Percentiles rank a stretch among this genome's conserved stretches.
Conservation (phyloP, 2,113 vertebrate genomes). For the Oreotrochilus melanogaster region DNA sequence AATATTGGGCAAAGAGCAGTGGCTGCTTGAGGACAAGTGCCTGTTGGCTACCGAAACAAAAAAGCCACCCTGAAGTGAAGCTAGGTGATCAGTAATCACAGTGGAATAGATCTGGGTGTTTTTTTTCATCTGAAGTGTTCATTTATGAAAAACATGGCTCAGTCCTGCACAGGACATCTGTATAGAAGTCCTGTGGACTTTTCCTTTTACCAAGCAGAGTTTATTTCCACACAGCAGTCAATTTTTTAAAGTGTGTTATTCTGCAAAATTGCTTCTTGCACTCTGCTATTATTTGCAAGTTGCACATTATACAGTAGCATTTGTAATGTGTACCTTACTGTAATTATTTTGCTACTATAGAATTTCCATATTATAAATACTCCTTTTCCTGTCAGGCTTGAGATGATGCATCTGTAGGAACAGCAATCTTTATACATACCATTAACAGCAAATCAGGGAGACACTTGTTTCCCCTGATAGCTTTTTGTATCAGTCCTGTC, state of each 20-base stretch:
- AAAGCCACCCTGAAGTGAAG: not conserved
- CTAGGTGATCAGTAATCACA: not conserved
- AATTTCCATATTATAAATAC: not conserved
- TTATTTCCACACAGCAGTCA: not conserved
- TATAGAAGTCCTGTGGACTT: not conserved
- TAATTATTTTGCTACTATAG: not conserved
- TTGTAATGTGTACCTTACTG: not conserved
- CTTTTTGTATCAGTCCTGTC: not conserved
- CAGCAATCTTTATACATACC: not conserved
- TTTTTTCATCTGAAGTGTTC: not conserved
- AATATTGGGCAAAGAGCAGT: not conserved
- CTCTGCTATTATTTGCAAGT: not conserved
- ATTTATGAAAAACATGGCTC: not conserved
- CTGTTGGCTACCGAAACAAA: not conserved
- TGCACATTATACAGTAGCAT: not conserved
- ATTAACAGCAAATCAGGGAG: not conserved
- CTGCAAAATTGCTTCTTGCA: not conserved
- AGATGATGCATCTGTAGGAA: not conserved
- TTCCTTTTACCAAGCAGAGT: not conserved
- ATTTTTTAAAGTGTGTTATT: not conserved
- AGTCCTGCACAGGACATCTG: not conserved
- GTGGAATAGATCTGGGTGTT: not conserved
- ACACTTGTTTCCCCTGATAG: not conserved
- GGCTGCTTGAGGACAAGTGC: not conserved
- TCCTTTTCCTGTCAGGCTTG: not conserved